phyloP scores from a whole-genome alignment of 2,888 invertebrate genomes.

The Hypolimnas misippus region DNA sequence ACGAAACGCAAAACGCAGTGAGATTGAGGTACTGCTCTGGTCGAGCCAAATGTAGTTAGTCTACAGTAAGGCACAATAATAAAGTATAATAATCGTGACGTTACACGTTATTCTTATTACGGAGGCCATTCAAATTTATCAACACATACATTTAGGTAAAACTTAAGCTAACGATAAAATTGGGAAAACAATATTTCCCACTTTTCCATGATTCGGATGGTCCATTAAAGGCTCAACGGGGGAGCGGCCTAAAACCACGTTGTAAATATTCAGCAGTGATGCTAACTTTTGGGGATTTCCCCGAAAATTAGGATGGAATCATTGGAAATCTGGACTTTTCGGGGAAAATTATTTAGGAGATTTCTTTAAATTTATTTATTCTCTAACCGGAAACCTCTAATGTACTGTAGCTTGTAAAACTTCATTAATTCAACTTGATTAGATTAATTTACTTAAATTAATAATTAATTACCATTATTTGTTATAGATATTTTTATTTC shows the following conservation, averaged over 20 bases:
- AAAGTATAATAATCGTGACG: too few relatives aligned
- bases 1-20: too few relatives aligned
- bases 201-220: conserved; percentile 30
- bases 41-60: too few relatives aligned
- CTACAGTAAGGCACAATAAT: too few relatives aligned
- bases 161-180: conserved; percentile 22
- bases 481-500: too few relatives aligned
- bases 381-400: too few relatives aligned
- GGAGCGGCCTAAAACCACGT: conserved; percentile 33
- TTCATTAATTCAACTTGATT: too few relatives aligned
- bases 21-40: too few relatives aligned
- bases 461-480: too few relatives aligned
- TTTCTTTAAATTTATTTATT: neutral
- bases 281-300: neutral
- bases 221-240: conserved; percentile 57
- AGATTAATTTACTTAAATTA: too few relatives aligned
- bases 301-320: neutral
- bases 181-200: conserved; percentile 27
- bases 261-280: conserved; percentile 26
- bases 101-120: neutral
- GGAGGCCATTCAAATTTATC: neutral
- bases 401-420: too few relatives aligned
- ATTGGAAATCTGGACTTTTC: neutral
- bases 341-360: neutral
- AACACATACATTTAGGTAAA: conserved; percentile 4